These are phyloP conservation scores for Barypeithes pellucidus DNA, from an alignment of 2,888 invertebrate species.

Conservation along the genomic window DNA sequence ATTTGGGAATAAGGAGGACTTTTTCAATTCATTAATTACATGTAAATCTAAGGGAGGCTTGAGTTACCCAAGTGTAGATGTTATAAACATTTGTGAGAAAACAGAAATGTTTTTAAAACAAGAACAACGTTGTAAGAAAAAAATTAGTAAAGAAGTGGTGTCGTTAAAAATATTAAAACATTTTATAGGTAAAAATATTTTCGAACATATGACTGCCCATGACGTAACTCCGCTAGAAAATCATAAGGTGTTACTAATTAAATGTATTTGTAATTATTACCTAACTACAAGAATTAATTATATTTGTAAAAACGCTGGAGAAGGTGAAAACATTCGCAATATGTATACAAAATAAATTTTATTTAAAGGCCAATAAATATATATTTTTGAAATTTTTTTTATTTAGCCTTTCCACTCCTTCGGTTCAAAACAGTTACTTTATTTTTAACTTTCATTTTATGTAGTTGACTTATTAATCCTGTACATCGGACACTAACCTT, in stretches of 20 bases:
- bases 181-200: constrained; percentile 25
- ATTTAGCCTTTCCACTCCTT: too few relatives aligned
- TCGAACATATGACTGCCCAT: constrained; percentile 20
- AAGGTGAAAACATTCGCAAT: constrained; percentile 18
- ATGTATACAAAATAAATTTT: constrained; percentile 23
- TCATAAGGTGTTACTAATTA: constrained; percentile 25
- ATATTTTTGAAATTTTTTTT: too few relatives aligned
- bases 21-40: constrained; percentile 32
- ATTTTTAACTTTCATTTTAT: too few relatives aligned
- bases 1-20: constrained; percentile 27
- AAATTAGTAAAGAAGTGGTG: constrained; percentile 16
- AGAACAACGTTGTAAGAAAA: constrained; percentile 20
- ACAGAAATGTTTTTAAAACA: constrained; percentile 27
- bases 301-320: constrained; percentile 26
- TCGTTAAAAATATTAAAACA: constrained; percentile 23
- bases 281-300: constrained; percentile 17
- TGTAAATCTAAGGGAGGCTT: constrained; percentile 38
- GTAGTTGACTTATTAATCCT: too few relatives aligned
- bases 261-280: constrained; percentile 31
- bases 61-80: constrained; percentile 35
- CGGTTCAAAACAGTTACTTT: too few relatives aligned
- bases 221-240: constrained; percentile 19
- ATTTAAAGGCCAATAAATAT: constrained; percentile 26
- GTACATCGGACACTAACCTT: too few relatives aligned
- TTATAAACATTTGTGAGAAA: constrained; percentile 29